Percentiles rank a stretch among this genome's conserved stretches.
Evolutionary conservation across 2,797 vertebrate genomes (phyloP).

Genomic region (Distichodus sexfasciatus): DNA sequence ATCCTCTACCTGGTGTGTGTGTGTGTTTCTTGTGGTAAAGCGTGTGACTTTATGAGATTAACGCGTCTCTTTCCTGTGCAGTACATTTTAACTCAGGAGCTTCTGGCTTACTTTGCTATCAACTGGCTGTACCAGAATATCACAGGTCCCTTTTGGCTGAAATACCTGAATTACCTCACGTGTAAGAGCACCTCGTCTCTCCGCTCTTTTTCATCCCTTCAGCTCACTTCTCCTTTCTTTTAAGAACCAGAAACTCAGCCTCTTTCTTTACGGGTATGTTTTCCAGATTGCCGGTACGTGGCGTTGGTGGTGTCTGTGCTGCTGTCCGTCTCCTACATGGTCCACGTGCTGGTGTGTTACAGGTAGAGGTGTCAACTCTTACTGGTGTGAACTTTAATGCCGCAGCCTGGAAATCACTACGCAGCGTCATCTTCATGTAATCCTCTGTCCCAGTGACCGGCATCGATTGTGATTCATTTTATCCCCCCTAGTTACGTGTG

Average conservation of each 20-base stretch:
- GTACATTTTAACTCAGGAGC: neutral
- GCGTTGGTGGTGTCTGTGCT: constrained; percentile 78
- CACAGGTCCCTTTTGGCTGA: neutral
- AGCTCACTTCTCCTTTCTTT: too few species aligned
- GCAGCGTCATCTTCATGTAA: neutral
- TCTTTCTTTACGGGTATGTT: too few species aligned
- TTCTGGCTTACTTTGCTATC: accelerated
- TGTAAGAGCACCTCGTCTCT: neutral
- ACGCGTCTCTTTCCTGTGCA: neutral
- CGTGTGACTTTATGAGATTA: neutral
- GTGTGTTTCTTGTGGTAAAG: constrained; percentile 39
- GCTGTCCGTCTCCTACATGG: constrained; percentile 76
- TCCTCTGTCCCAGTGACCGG: too few species aligned
- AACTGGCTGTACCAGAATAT: accelerated
- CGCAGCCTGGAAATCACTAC: neutral
- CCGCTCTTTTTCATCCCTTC: neutral
- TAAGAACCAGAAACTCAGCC: too few species aligned
- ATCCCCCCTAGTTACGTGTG: too few species aligned
- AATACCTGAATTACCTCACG: neutral
- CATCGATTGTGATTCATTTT: too few species aligned
- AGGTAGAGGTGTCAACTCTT: constrained; percentile 69
- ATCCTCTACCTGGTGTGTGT: constrained; percentile 76
- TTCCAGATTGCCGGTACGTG: constrained; percentile 76
- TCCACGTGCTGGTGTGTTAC: constrained; percentile 84
- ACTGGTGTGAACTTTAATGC: neutral